phyloP scores from a whole-genome alignment of 2,888 invertebrate genomes.

The Fragum sueziense region DNA sequence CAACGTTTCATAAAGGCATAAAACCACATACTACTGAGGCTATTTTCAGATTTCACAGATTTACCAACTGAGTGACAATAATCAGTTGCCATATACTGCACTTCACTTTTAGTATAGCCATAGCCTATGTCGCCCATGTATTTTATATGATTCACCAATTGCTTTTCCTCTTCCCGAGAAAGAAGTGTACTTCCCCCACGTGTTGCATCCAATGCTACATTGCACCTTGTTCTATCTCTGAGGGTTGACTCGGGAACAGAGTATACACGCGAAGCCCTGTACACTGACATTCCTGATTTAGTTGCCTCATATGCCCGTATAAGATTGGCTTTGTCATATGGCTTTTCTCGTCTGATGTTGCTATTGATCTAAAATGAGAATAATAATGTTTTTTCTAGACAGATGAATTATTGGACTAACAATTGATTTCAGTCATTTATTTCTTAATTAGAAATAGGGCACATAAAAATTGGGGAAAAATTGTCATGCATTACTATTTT shows the following conservation, averaged over 20 bases:
- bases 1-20: conserved; percentile 20
- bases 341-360: neutral
- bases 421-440: no score
- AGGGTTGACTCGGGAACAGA: conserved; percentile 41
- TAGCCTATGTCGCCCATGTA: conserved; percentile 43
- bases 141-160: neutral
- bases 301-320: conserved; percentile 21
- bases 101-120: conserved; percentile 21
- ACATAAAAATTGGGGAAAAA: no score
- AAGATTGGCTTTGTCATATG: conserved; percentile 27
- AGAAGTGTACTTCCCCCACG: neutral
- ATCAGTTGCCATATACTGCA: conserved; percentile 25
- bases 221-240: conserved; percentile 31
- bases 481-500: no score
- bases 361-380: neutral
- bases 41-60: conserved; percentile 1
- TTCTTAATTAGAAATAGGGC: no score
- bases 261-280: conserved; percentile 29
- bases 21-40: conserved; percentile 17
- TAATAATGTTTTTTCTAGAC: no score
- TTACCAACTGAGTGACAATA: conserved; percentile 23
- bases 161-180: conserved; percentile 10
- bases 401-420: no score
- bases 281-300: conserved; percentile 29
- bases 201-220: conserved; percentile 28